Conservation (phyloP, 1,140 invertebrate genomes). For the Oncopodura yosiiana region DNA sequence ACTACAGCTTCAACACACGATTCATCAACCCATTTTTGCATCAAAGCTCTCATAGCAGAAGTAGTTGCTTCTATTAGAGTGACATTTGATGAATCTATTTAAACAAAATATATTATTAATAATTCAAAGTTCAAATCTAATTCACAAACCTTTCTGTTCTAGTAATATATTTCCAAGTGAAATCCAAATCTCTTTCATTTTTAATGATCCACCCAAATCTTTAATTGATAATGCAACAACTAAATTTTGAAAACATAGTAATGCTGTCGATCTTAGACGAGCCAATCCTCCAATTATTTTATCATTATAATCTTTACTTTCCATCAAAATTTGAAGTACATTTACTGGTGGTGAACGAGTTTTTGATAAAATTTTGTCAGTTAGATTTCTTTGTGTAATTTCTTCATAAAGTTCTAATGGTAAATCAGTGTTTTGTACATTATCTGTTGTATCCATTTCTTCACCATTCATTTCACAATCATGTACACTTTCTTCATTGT, state of each 20-base stretch:
- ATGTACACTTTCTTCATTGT: slow-evolving; percentile 5
- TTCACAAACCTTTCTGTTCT: neutral
- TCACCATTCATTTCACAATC: slow-evolving; percentile 5
- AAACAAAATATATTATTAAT: neutral
- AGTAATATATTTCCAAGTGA: slow-evolving; percentile 48
- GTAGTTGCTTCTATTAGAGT: slow-evolving; percentile 54
- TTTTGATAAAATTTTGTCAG: slow-evolving; percentile 3
- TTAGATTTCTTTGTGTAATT: too few relatives aligned
- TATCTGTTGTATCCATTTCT: neutral
- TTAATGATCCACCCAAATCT: slow-evolving; percentile 49
- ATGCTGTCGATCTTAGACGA: slow-evolving; percentile 46
- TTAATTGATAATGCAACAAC: slow-evolving; percentile 49
- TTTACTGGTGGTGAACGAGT: slow-evolving; percentile 36
- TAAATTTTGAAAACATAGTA: slow-evolving; percentile 58
- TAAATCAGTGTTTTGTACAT: neutral
- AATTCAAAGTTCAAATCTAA: neutral
- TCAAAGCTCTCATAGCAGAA: slow-evolving; percentile 53
- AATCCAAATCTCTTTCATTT: slow-evolving; percentile 44
- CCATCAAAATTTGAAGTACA: slow-evolving; percentile 40
- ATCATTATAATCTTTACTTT: slow-evolving; percentile 2
- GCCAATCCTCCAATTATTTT: slow-evolving; percentile 3
- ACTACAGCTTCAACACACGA: slow-evolving; percentile 40
- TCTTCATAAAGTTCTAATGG: neutral
- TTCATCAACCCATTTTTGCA: slow-evolving; percentile 40
- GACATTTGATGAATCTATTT: slow-evolving; percentile 37